A percentile compares a stretch with the other conserved stretches of the same genome.
Conservation (phyloP, 1,140 invertebrate genomes). For the Lepidurus couesii region DNA sequence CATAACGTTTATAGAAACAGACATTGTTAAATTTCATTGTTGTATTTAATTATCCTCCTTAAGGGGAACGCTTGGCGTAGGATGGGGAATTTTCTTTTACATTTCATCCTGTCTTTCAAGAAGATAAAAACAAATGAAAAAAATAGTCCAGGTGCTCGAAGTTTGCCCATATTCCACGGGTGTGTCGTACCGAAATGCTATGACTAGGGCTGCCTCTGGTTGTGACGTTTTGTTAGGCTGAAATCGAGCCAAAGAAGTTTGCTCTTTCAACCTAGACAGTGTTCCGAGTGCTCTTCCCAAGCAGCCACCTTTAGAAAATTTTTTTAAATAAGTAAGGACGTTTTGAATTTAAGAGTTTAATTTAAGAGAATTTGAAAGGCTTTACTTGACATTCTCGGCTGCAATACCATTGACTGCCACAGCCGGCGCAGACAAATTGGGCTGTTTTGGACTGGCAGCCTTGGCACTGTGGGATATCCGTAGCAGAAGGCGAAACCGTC, state of each 20-base stretch:
- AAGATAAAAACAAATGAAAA: not conserved
- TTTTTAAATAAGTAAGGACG: not conserved
- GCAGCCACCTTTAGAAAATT: slow-evolving; percentile 57
- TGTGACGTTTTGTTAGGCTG: not conserved
- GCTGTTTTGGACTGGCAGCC: slow-evolving; percentile 68
- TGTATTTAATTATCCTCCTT: not conserved
- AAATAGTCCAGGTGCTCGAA: not conserved
- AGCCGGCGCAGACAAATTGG: slow-evolving; percentile 77
- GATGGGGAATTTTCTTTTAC: not conserved
- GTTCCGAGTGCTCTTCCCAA: slow-evolving; percentile 78
- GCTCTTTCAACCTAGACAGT: slow-evolving; percentile 60
- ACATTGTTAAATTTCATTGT: not conserved
- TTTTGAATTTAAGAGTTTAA: not conserved
- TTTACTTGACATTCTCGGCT: slow-evolving; percentile 76
- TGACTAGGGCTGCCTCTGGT: slow-evolving; percentile 1
- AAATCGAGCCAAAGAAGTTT: not conserved
- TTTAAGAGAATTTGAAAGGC: slow-evolving; percentile 16
- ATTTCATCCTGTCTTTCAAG: not conserved
- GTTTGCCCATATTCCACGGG: slow-evolving; percentile 4
- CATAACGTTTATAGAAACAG: no score
- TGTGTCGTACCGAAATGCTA: not conserved
- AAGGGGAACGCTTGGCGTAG: not conserved
- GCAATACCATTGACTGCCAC: slow-evolving; percentile 85
- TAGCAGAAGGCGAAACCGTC: slow-evolving; percentile 28
- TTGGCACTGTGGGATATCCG: slow-evolving; percentile 61